A percentile compares a stretch with the other conserved stretches of the same genome.
These are phyloP conservation scores for Mixornis gularis DNA, from an alignment of 2,113 vertebrate species.

Conservation along the genomic window DNA sequence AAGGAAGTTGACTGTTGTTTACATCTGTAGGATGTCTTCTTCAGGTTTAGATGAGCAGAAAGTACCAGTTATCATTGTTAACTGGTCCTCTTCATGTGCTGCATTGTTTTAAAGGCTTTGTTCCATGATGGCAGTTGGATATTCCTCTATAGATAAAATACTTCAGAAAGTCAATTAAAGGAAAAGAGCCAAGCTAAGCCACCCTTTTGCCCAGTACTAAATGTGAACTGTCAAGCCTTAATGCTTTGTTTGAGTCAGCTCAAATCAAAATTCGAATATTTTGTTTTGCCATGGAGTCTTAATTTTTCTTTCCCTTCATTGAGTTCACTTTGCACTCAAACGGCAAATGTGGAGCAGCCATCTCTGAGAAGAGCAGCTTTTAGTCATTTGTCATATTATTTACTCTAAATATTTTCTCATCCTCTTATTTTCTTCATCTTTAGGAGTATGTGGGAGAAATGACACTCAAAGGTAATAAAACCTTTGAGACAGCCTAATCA, in stretches of 20 bases:
- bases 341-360: neutral
- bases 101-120: neutral
- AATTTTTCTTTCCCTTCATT: neutral
- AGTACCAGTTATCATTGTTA: neutral
- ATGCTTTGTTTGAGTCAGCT: neutral
- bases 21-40: neutral
- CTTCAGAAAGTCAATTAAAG: neutral
- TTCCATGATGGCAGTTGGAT: neutral
- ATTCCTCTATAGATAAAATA: neutral
- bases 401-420: neutral
- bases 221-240: neutral
- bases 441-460: constrained; percentile 44
- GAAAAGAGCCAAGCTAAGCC: neutral
- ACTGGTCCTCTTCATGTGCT: neutral
- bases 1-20: neutral
- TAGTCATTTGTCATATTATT: neutral
- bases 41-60: neutral
- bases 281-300: neutral
- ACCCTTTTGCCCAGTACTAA: neutral
- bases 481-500: constrained; percentile 42
- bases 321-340: neutral
- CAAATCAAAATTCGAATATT: neutral
- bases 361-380: neutral
- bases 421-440: constrained; percentile 31
- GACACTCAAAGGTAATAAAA: constrained; percentile 36